Base-by-base conservation (phyloP, 2,888 invertebrate species). In the Colletes collaris region DNA sequence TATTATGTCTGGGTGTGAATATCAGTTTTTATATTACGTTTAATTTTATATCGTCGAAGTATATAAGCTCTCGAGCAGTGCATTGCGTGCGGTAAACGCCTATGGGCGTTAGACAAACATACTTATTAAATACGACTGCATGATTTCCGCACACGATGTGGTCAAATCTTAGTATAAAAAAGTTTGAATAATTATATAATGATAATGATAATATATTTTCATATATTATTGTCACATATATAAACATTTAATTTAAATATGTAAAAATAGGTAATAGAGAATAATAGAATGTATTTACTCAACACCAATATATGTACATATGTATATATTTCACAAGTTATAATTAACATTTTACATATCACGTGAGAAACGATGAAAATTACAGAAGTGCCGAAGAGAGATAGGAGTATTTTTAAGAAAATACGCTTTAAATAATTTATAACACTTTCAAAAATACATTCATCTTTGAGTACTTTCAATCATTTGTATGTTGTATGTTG, bases 391-490 rank as follows among this genome's bases (percentile, higher is more conserved):
- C 66, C 19, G 10, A 64, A 72, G 37, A 62, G 62, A 70, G 56
- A 65, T 71, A 68, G 16, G 11, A 7, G 27, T 84, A 58, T 75
- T 64, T 46, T 85, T 86, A 82, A 58, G 84, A 86, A 86, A 86
- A 86, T 86, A 86, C 52, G 27, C 66, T 59, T 52, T n/a, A 66
- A 75, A 55, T 62, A 60, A 50, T 80, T 64, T 76, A 52, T 62
- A 79, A 52, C 50, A 59, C 40, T 65, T 77, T 62, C 50, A 69
- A 73, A 80, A 82, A 81, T 81, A 81, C 80, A 59, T 73, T 67
- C 69, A 53, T 76, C 40, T 72, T 52, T 70, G 46, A 40, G n/a
- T 79, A 79, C 65, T 80, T 72, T 66, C 69, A 49, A 16, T 35
- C 53, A 8, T 60, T 60, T 50, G 40, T 35, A 59, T 46, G 16